Evolutionary conservation across 2,797 vertebrate species (phyloP), one percentile per base, ranked within the genome.

Genomic region (Microcaecilia unicolor): DNA sequence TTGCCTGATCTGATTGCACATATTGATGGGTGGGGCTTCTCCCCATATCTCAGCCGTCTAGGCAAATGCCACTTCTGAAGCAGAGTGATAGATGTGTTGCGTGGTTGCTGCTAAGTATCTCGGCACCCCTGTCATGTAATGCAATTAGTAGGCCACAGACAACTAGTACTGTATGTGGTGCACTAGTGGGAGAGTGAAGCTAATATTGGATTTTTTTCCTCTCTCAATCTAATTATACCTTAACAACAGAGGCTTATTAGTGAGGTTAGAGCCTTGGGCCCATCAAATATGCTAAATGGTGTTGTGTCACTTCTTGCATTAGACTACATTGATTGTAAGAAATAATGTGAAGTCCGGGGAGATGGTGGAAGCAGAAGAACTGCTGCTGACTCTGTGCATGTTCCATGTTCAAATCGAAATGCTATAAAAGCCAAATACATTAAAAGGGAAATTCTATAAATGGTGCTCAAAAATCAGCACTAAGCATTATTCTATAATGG

Each of bases 151-250:
- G 73, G 81, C 80, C 88, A 83, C 78, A 88, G 88, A 77, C 87
- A 89, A 80, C 86, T 88, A 91, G 91, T 88, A 86, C 37, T 14
- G 36, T 40, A 21, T 70, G 78, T 81, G 83, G 74, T 77, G 77
- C 70, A 83, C 86, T 87, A 78, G 78, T 85, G 66, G 84, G 83
- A 87, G 84, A 87, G 88, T 76, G 84, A 87, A 84, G 81, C 86
- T 90, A 86, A 89, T 91, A 96, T 90, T 93, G 89, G 87, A 89
- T 90, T 89, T 86, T 90, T 87, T 88, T 81, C n/a, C n/a, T 74
- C 68, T 71, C 74, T 80, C 93, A 93, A 97, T 93, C 90, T 91
- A 85, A 91, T 96, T 97, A 90, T 69, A 71, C 72, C n/a, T 79
- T 78, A 87, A 80, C 88, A 90, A 62, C 55, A 78, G 83, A 87